A percentile compares a stretch with the other conserved stretches of the same genome.
Conservation (phyloP, 2,888 invertebrate genomes). For the Unio pictorum region DNA sequence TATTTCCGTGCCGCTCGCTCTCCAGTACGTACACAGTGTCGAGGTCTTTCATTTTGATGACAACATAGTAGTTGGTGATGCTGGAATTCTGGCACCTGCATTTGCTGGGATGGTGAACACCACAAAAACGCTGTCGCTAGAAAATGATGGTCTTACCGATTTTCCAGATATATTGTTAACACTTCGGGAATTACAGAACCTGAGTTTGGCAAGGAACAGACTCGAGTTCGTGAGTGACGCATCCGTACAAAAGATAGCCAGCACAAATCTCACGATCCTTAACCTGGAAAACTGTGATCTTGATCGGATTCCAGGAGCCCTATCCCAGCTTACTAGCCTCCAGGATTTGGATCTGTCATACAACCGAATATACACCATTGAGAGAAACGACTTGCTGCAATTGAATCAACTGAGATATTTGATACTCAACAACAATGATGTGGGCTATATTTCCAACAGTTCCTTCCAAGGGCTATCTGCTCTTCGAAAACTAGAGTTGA, state of each 20-base stretch:
- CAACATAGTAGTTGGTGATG: conserved; percentile 30
- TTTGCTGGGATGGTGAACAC: conserved; percentile 27
- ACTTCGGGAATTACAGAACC: conserved; percentile 19
- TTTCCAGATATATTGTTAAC: conserved; percentile 37
- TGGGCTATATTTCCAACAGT: conserved; percentile 36
- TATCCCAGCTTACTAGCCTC: conserved; percentile 21
- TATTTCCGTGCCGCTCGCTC: conserved; percentile 27
- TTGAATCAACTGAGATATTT: conserved; percentile 13
- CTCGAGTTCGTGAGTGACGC: conserved; percentile 41
- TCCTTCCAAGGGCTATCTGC: conserved; percentile 22
- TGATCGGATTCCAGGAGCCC: conserved; percentile 38
- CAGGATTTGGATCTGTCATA: conserved; percentile 30
- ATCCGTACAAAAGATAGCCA: conserved; percentile 21
- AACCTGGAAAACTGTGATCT: conserved; percentile 32
- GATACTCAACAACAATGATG: conserved; percentile 29
- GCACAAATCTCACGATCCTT: conserved; percentile 22
- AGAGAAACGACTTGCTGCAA: conserved; percentile 34
- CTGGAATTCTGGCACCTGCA: conserved; percentile 37
- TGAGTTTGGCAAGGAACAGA: conserved; percentile 32
- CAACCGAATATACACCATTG: conserved; percentile 41
- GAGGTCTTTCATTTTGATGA: conserved; percentile 38
- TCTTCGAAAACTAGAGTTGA: conserved; percentile 20
- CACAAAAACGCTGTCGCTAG: conserved; percentile 20
- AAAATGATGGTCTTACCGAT: conserved; percentile 34
- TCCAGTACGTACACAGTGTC: conserved; percentile 24